A percentile compares a stretch with the other conserved stretches of the same genome.
phyloP scores from a whole-genome alignment of 2,797 vertebrate genomes.

The Thunnus albacares region DNA sequence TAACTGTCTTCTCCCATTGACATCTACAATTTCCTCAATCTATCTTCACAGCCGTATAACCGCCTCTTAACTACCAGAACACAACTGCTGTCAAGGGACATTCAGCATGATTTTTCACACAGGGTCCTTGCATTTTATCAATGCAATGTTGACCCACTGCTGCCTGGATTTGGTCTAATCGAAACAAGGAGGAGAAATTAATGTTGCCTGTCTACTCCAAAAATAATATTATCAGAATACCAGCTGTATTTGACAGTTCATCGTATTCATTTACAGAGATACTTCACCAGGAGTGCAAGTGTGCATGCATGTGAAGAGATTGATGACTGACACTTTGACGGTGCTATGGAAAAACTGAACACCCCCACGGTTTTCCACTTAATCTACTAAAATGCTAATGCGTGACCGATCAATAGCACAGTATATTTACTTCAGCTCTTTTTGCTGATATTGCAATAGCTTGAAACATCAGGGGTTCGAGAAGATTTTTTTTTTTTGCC shows the following conservation, averaged over 20 bases:
- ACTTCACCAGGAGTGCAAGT: not conserved
- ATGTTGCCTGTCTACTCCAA: not conserved
- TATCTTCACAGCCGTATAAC: conserved; percentile 20
- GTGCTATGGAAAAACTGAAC: conserved; percentile 39
- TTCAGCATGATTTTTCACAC: conserved; percentile 33
- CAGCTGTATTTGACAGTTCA: conserved; percentile 1
- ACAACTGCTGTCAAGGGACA: conserved; percentile 37
- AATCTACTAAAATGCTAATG: conserved; percentile 76
- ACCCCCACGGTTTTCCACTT: conserved; percentile 62
- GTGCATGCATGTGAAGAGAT: conserved; percentile 25
- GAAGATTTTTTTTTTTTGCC: not conserved
- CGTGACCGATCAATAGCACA: conserved; percentile 68
- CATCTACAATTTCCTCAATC: conserved; percentile 44
- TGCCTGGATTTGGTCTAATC: not conserved
- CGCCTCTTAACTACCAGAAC: conserved; percentile 32
- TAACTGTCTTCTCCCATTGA: conserved; percentile 26
- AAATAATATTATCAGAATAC: not conserved
- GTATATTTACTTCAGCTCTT: conserved; percentile 69
- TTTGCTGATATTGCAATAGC: conserved; percentile 75
- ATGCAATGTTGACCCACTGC: not conserved
- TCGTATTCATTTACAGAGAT: conserved; percentile 17
- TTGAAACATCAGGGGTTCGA: conserved; percentile 39
- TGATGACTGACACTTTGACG: conserved; percentile 66
- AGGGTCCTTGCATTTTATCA: not conserved
- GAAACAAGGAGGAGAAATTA: not conserved